Base-by-base conservation (phyloP, 2,888 invertebrate genomes). In the Orchesellides sinensis region DNA sequence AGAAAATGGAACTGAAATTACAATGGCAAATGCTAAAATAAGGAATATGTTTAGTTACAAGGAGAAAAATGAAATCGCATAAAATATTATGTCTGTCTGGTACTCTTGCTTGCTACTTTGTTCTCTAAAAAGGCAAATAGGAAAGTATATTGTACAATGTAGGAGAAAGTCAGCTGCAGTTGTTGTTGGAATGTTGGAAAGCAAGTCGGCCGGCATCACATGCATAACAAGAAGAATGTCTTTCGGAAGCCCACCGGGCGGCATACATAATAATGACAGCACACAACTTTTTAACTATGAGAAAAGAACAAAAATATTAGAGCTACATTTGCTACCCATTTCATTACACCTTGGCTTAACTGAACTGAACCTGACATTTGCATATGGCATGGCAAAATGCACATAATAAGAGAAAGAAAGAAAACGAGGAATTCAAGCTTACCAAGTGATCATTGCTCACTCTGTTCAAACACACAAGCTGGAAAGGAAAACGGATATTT, bases 181-280 rank as follows among this genome's bases (percentile, higher is more conserved):
- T n/a, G 5, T 14, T 5, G 14, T n/a, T 49, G 27, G 17, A 59
- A 6, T 49, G 17, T n/a, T 29, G 45, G 23, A 23, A 65, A 35
- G 21, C 35, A 23, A 70, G 40, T 27, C 47, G 27, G 73, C 32
- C 29, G 32, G 59, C 59, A 59, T 29, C 27, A 59, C 59, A 59
- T 68, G 68, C 56, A 77, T 45, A 77, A 59, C 56, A 77, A 77
- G 77, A 77, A 72, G 70, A 79, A 79, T 72, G 70, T 54, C 35
- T 70, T 70, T 79, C 79, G 79, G 79, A 79, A 79, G 70, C 70
- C 56, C 69, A 69, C 78, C 69, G 40, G 69, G 78, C 54, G 72
- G 72, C 65, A 54, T 70, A 77, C 47, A 68, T 56, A 59, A 59
- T 59, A 59, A 59, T 40, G 40, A n/a, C 40, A 40, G n/a, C 40